Evolutionary conservation across 2,888 invertebrate species (phyloP), one percentile per base, ranked within the genome.

Genomic region (Cheilosia vernalis): DNA sequence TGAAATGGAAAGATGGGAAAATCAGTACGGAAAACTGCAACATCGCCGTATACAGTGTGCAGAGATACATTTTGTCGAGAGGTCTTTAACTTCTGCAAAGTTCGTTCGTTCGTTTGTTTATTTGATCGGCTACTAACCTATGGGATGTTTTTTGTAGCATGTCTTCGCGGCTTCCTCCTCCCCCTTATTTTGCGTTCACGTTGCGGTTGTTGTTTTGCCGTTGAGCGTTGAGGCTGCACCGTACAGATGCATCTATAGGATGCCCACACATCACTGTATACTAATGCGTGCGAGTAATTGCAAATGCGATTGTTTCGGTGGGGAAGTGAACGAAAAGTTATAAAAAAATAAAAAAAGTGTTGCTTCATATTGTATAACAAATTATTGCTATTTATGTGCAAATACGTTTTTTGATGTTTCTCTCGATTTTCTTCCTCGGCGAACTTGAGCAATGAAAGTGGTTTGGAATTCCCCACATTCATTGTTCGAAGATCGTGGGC

Each of bases 81-180:
- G 85, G 85, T 85, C 85, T 85, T 85, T 85, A 85, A 85, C 85
- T 85, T 85, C 85, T 81, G 85, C 85, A 85, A 85, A 85, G 85
- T 81, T 83, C 85, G 81, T 76, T 67, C 74, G 81, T 81, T 85
- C 81, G 85, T 85, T 85, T 85, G 85, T 85, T 85, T 85, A 85
- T 85, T 85, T 85, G 81, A 85, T 85, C 76, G 85, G 85, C 77
- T 85, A 85, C 85, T 85, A 85, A 80, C 85, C 85, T 85, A 85
- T 80, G 85, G 81, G 76, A 85, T 85, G 74, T 85, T 85, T 82
- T 72, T 80, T 85, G 74, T 81, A 44, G 76, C 76, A 73, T 77
- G 70, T 72, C 76, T 80, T 85, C 61, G 17, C 33, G 61, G 55
- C 67, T 81, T 70, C 81, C 61, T 81, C 81, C 72, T 85, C 70